A percentile compares a stretch with the other conserved stretches of the same genome.
Conservation (phyloP, 2,113 vertebrate species). For the Rhipidura dahli region DNA sequence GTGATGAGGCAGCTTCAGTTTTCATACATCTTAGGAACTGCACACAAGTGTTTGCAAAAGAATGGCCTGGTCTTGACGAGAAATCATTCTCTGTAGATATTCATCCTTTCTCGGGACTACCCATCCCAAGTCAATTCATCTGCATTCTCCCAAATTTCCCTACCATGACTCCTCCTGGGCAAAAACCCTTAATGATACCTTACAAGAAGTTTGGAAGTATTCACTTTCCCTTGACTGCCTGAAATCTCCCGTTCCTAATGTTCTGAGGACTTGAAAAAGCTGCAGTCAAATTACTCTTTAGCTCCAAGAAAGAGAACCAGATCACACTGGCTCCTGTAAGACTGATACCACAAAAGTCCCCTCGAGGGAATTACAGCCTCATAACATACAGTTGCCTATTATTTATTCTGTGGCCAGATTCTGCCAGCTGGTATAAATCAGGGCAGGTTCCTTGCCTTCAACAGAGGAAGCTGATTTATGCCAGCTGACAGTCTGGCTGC, state of each 20-base stretch:
- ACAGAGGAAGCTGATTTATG: conserved; percentile 57
- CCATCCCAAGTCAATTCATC: not conserved
- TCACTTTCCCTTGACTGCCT: not conserved
- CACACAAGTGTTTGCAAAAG: not conserved
- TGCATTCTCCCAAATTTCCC: not conserved
- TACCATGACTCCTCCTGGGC: not conserved
- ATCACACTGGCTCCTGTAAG: not conserved
- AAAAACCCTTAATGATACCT: not conserved
- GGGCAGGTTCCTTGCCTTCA: conserved; percentile 37
- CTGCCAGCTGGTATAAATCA: conserved; percentile 63
- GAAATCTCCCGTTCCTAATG: not conserved
- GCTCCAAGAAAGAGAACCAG: not conserved
- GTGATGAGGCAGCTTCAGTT: not conserved
- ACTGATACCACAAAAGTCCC: conserved; percentile 12
- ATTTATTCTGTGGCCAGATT: conserved; percentile 31
- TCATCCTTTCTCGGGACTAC: not conserved
- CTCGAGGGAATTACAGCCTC: conserved; percentile 12
- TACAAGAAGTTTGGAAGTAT: not conserved
- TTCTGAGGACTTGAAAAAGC: not conserved
- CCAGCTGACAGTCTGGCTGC: conserved; percentile 48
- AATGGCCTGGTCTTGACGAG: not conserved
- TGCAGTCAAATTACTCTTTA: not conserved
- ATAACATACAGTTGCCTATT: conserved; percentile 46
- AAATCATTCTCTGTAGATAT: not conserved
- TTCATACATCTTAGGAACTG: not conserved